phyloP scores from a whole-genome alignment of 1,140 invertebrate species.

The Megathymus violae region DNA sequence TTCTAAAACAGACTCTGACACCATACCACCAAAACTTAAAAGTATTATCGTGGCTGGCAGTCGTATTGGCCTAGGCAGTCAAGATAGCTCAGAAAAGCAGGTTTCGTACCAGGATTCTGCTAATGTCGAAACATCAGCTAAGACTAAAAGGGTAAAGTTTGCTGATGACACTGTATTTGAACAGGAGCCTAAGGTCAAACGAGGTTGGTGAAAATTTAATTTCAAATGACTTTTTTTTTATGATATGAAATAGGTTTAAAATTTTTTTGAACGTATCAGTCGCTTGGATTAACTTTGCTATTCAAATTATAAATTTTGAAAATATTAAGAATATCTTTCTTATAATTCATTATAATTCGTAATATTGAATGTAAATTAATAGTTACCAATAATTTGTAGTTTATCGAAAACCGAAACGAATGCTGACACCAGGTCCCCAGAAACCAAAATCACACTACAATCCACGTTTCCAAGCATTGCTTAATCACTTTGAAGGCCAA shows the following conservation, averaged over 20 bases:
- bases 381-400: slow-evolving; percentile 75
- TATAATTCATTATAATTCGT: no score
- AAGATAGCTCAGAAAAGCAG: slow-evolving; percentile 72
- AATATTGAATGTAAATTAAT: no score
- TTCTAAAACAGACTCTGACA: slow-evolving; percentile 55
- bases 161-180: slow-evolving; percentile 70
- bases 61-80: slow-evolving; percentile 54
- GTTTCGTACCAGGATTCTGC: slow-evolving; percentile 64
- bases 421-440: slow-evolving; percentile 75
- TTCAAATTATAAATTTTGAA: no score
- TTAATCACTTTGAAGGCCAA: slow-evolving; percentile 78
- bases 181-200: slow-evolving; percentile 54
- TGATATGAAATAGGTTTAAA: no score
- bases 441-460: slow-evolving; percentile 62
- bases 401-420: slow-evolving; percentile 74
- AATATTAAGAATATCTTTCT: no score
- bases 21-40: slow-evolving; percentile 61
- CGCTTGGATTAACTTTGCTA: no score
- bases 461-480: slow-evolving; percentile 78
- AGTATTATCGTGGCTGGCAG: slow-evolving; percentile 63
- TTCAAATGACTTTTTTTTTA: neutral
- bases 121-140: slow-evolving; percentile 51
- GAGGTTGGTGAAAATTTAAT: slow-evolving; percentile 50
- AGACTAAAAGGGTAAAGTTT: slow-evolving; percentile 68
- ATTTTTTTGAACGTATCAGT: no score